Conservation (phyloP, 2,888 invertebrate species). For the Caenorhabditis doughertyi region DNA sequence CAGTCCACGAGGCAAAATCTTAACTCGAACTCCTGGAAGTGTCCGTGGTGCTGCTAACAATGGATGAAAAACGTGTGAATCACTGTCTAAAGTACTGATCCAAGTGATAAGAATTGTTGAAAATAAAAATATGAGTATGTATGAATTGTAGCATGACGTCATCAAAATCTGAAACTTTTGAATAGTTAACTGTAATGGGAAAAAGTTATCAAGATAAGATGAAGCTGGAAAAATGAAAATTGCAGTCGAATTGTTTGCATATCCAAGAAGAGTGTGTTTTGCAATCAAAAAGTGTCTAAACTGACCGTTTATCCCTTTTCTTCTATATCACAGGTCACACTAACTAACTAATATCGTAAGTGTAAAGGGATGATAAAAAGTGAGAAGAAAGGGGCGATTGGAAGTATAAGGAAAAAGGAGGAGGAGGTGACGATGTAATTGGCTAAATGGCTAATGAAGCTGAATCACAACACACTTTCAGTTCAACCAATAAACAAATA, state of each 20-base stretch:
- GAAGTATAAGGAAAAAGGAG: no score
- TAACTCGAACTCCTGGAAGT: slow-evolving; percentile 70
- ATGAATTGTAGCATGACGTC: slow-evolving; percentile 33
- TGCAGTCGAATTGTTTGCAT: no score
- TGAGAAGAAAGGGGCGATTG: slow-evolving; percentile 24
- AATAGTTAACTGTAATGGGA: background rate
- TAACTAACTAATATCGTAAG: slow-evolving; percentile 7
- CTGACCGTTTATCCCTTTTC: slow-evolving; percentile 11
- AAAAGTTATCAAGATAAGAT: no score
- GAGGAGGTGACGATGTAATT: slow-evolving; percentile 25
- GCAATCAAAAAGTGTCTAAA: slow-evolving; percentile 5
- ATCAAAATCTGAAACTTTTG: slow-evolving; percentile 40
- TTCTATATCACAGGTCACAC: slow-evolving; percentile 27
- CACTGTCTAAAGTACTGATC: slow-evolving; percentile 16
- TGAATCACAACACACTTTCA: slow-evolving; percentile 23
- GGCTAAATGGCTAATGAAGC: slow-evolving; percentile 32
- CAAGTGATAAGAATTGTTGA: background rate
- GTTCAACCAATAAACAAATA: background rate
- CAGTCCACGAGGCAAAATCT: slow-evolving; percentile 69
- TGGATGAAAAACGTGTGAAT: slow-evolving; percentile 66
- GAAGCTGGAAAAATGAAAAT: background rate
- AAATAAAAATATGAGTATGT: background rate
- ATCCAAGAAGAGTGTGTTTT: background rate
- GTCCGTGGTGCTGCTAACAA: slow-evolving; percentile 64
- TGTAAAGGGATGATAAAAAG: slow-evolving; percentile 20